A percentile compares a stretch with the other conserved stretches of the same genome.
phyloP scores from a whole-genome alignment of 2,888 invertebrate genomes.

The Drosophila antonietae region DNA sequence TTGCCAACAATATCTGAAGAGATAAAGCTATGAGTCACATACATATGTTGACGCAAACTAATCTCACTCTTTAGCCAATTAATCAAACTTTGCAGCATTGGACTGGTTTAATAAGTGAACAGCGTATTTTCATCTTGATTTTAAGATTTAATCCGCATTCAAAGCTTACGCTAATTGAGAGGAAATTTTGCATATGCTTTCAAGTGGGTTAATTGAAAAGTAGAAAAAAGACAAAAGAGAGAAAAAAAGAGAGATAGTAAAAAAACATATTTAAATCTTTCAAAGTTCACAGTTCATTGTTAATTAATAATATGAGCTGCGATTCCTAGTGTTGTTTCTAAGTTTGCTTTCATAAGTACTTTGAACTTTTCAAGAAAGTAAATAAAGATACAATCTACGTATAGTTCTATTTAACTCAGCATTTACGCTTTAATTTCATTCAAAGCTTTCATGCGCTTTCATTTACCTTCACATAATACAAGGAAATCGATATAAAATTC shows the following conservation, averaged over 20 bases:
- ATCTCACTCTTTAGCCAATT: conserved; percentile 30
- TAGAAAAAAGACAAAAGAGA: too few relatives aligned
- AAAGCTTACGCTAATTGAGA: not conserved
- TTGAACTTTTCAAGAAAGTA: not conserved
- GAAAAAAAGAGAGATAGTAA: not conserved
- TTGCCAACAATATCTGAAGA: conserved; percentile 18
- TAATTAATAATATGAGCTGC: not conserved
- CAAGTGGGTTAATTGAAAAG: not conserved
- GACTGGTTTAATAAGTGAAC: conserved; percentile 3
- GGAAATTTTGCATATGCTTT: not conserved
- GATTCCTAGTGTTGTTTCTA: too few relatives aligned
- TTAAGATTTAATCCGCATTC: not conserved
- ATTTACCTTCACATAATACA: not conserved
- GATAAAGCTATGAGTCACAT: conserved; percentile 19
- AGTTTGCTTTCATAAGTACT: not conserved
- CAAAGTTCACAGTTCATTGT: not conserved
- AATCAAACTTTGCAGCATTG: conserved; percentile 11
- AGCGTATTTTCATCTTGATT: not conserved
- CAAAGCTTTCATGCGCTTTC: not conserved
- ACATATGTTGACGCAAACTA: conserved; percentile 12
- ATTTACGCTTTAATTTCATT: not conserved
- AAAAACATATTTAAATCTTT: not conserved
- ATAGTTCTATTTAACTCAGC: not conserved
- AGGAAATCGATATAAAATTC: not conserved
- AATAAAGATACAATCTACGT: not conserved